Evolutionary conservation across 2,888 invertebrate species (phyloP).

Genomic region (Aphidoletes aphidimyza): DNA sequence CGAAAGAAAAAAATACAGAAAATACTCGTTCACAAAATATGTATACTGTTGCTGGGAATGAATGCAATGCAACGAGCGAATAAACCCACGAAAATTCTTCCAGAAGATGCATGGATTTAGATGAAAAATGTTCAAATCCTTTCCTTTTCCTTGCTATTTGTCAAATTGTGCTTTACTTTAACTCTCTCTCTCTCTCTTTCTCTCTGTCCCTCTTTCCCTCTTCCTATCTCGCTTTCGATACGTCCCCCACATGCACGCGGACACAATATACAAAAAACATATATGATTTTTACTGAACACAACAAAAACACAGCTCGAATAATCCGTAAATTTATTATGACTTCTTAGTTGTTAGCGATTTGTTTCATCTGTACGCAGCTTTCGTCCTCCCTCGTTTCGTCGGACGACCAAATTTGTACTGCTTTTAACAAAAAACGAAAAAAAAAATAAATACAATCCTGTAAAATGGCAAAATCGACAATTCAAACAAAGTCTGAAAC

Average conservation of each 20-base stretch:
- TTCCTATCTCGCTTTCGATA: too few species aligned
- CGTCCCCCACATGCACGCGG: neutral
- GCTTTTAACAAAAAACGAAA: neutral
- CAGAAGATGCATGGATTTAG: slow-evolving; percentile 42
- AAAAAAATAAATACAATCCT: too few species aligned
- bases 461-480: neutral
- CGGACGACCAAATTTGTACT: neutral
- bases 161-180: slow-evolving; percentile 9
- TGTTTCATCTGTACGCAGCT: slow-evolving; percentile 34
- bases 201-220: too few species aligned
- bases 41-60: neutral
- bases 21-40: neutral
- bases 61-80: slow-evolving; percentile 14
- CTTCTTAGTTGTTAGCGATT: slow-evolving; percentile 46
- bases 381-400: neutral
- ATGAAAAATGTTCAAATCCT: slow-evolving; percentile 38
- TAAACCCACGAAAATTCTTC: neutral
- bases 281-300: neutral
- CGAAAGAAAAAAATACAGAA: neutral
- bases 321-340: slow-evolving; percentile 53
- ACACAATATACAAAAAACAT: too few species aligned
- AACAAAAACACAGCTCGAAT: neutral
- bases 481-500: slow-evolving; percentile 17
- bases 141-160: slow-evolving; percentile 39
- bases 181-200: too few species aligned